Evolutionary conservation across 2,113 vertebrate species (phyloP).

Genomic region (Scalopus aquaticus): DNA sequence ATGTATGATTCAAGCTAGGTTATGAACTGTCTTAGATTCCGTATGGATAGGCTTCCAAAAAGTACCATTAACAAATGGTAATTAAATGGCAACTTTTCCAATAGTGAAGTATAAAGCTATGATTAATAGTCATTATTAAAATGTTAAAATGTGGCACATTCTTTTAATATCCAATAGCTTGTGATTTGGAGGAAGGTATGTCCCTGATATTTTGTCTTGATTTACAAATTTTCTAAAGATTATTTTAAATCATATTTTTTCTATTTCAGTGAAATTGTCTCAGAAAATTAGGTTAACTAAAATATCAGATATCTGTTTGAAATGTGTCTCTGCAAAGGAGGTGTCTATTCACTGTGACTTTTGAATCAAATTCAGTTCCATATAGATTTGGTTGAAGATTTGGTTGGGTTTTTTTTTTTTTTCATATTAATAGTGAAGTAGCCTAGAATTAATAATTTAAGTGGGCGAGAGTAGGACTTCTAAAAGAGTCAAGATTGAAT

Average conservation of each 20-base stretch:
- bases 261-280: conserved; percentile 28
- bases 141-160: not conserved
- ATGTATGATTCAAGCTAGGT: conserved; percentile 33
- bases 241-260: conserved; percentile 35
- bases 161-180: not conserved
- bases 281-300: conserved; percentile 9
- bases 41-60: not conserved
- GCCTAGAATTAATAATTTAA: not conserved
- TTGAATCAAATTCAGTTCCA: not conserved
- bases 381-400: not conserved
- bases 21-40: conserved; percentile 17
- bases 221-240: conserved; percentile 42
- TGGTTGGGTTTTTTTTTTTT: not conserved
- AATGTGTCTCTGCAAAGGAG: not conserved
- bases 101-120: conserved; percentile 34
- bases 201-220: not conserved
- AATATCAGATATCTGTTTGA: not conserved
- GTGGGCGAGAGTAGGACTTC: not conserved
- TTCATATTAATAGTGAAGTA: not conserved
- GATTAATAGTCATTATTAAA: conserved; percentile 56
- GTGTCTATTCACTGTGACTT: not conserved
- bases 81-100: conserved; percentile 47
- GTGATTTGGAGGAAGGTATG: not conserved
- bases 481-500: not conserved
- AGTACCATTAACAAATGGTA: conserved; percentile 8